These are phyloP conservation scores for Crocidura indochinensis DNA, from an alignment of 2,797 vertebrate genomes.

Conservation along the genomic window DNA sequence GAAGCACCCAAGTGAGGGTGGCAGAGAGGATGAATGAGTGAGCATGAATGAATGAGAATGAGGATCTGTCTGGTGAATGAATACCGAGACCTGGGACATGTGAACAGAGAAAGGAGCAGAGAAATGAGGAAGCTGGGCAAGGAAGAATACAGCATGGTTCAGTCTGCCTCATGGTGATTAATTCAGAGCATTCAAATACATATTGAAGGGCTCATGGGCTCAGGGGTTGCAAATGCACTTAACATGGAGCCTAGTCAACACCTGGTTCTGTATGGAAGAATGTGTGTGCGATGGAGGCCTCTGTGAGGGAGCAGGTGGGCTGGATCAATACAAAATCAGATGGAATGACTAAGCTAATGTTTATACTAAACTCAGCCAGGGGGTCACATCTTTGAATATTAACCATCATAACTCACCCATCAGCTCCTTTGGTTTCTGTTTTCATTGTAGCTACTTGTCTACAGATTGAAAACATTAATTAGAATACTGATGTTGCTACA, in stretches of 20 bases:
- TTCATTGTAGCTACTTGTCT: conserved; percentile 15
- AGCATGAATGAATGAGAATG: background rate
- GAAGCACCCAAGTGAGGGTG: background rate
- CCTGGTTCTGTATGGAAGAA: background rate
- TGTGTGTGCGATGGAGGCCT: background rate
- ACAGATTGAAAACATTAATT: background rate
- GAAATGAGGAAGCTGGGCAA: background rate
- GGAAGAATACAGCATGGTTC: background rate
- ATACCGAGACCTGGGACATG: background rate
- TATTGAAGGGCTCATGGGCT: background rate
- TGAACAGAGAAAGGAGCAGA: background rate
- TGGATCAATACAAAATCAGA: background rate
- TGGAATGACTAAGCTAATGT: background rate
- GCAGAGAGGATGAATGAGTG: no score
- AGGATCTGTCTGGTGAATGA: background rate
- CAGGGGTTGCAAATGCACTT: background rate
- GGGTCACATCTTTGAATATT: no score
- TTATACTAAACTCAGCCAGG: background rate
- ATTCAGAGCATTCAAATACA: background rate
- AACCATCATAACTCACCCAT: background rate
- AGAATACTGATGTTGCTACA: background rate
- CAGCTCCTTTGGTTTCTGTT: background rate
- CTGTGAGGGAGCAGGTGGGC: background rate
- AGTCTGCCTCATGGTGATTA: background rate
- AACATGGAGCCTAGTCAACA: background rate